Evolutionary conservation across 2,797 vertebrate species (phyloP), one percentile per base, ranked within the genome.

Genomic region (Artibeus jamaicensis): DNA sequence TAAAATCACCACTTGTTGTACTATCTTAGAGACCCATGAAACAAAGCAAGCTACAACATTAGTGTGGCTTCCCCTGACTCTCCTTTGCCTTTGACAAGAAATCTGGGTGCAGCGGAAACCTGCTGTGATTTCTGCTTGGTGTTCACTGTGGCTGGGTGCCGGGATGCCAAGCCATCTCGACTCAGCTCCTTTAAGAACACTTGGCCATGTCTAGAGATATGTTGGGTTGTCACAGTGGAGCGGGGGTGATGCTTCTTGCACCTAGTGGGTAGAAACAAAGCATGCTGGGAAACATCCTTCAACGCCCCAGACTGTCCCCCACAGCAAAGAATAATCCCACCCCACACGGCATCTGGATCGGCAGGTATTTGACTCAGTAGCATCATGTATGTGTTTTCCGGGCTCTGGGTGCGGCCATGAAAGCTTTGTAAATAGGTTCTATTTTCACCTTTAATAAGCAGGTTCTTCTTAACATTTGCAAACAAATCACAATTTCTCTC

Each of bases 71-170:
- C n/a, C 55, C 73, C n/a, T 71, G 48, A 48, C 42, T 92, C 57
- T 83, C 42, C 24, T 81, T 93, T 94, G 91, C 89, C 48, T 82
- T 83, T 44, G n/a, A 73, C 37, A 78, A 39, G 92, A 73, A 78
- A 34, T 94, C 79, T 76, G 74, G n/a, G 55, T 42, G 5, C 34
- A 42, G 22, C 15, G 3, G 10, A 37, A 89, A 26, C 34, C 85
- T 79, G 71, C 70, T 86, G 48, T 24, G 57, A 77, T n/a, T 57
- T 92, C 29, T 37, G n/a, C 34, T 76, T 73, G 39, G 34, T 77
- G 55, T 42, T 34, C n/a, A 73, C 46, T 65, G 82, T 37, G 85
- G 39, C 29, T 82, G 44, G 22, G 32, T 67, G 14, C 53, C 37
- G 46, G 71, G 78, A 88, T 39, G 53, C 71, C 42, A 21, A 68